Base-by-base conservation (phyloP, 2,113 vertebrate genomes). In the Sakesphorus luctuosus region DNA sequence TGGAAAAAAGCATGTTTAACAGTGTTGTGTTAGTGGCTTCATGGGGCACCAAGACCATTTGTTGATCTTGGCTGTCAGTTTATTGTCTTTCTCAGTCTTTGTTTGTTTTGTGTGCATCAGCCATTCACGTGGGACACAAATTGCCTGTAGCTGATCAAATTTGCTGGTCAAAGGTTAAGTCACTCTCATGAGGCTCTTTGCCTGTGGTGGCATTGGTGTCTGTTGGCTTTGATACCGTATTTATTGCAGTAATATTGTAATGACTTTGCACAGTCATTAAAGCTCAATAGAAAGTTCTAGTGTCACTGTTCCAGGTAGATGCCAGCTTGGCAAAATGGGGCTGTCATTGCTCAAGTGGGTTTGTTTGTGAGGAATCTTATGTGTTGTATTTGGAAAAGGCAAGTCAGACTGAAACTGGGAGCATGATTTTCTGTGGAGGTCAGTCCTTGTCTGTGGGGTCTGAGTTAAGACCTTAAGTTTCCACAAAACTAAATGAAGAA, bases 81-180 rank as follows among this genome's bases (percentile, higher is more conserved):
- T 91, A 91, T 96, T 96, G 93, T 94, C 59, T 83, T 96, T 94
- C 75, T 80, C 92, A 61, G 95, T 78, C 86, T 94, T 94, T 90
- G 90, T 93, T 96, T 96, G 52, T 97, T 94, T 90, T 95, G 84
- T 80, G 55, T 74, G 55, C 13, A 3, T 83, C 63, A 81, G 72
- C 75, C 67, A 20, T 87, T 96, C 75, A 38, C 78, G 90, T 61
- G 93, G 87, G 94, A 90, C 85, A 90, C 75, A 91, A 93, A 92
- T 86, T 58, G 74, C 63, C 44, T 88, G 10, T 78, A 83, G 63
- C 33, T 69, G 89, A 83, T 94, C 53, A 82, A 67, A 90, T 96
- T 67, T 90, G 52, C 79, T 77, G 90, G 92, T 88, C 90, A 88
- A 71, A 94, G 92, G 87, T 93, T 96, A 91, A 94, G 85, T 81